Percentiles rank a stretch among this genome's conserved stretches.
phyloP scores from a whole-genome alignment of 2,888 invertebrate genomes.

The Augochlorella aurata region DNA sequence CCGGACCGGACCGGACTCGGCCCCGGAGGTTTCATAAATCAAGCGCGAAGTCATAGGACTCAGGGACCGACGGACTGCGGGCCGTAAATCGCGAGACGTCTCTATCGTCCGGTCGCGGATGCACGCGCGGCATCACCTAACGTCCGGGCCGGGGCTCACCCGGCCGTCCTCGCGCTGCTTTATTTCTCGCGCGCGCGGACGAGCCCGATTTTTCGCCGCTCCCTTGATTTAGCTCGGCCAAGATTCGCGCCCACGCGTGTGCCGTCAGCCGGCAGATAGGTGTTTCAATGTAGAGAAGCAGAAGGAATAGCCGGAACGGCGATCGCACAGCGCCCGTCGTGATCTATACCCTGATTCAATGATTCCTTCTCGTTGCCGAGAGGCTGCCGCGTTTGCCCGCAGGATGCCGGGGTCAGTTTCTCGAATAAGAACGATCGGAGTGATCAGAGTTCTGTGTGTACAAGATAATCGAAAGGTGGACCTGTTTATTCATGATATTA shows the following conservation, averaged over 20 bases:
- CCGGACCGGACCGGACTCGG: neutral
- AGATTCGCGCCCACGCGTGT: conserved; percentile 30
- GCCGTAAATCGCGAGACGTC: conserved; percentile 67
- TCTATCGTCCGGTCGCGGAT: conserved; percentile 53
- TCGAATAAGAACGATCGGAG: neutral
- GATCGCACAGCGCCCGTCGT: neutral
- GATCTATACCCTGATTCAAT: conserved; percentile 10
- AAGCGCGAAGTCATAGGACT: conserved; percentile 59
- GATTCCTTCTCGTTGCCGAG: neutral
- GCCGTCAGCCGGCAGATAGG: neutral
- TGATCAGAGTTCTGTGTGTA: neutral
- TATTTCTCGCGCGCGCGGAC: neutral
- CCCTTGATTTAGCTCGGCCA: conserved; percentile 23
- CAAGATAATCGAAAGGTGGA: neutral
- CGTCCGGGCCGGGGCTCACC: neutral
- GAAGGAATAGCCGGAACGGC: neutral
- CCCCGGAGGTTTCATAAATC: conserved; percentile 62
- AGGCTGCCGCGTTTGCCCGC: neutral
- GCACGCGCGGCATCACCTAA: conserved; percentile 30
- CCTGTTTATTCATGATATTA: conserved; percentile 4
- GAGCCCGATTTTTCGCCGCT: neutral
- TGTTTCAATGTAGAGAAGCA: neutral
- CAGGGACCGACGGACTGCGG: conserved; percentile 17
- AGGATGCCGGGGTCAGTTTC: neutral
- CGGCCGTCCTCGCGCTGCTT: conserved; percentile 9